Conservation (phyloP, 2,797 vertebrate species). For the Acanthis flammea region DNA sequence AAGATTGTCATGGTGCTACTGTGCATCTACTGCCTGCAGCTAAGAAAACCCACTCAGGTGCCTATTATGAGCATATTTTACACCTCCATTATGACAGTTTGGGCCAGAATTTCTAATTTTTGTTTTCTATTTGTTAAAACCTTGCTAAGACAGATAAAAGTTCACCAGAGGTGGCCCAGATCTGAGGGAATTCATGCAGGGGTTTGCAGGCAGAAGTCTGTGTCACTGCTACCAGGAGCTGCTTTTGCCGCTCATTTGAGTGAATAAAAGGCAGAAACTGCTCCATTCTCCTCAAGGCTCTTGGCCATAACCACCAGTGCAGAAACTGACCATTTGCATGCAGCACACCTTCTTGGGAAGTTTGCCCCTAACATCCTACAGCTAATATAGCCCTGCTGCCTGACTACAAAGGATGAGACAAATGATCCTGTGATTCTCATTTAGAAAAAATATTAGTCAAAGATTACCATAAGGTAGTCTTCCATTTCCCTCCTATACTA, state of each 20-base stretch:
- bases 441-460: background rate
- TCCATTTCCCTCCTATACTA: background rate
- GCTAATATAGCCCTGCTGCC: background rate
- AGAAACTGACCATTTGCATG: fast-evolving
- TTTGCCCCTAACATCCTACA: background rate
- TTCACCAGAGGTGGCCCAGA: background rate
- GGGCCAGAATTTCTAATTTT: background rate
- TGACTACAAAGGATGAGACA: background rate
- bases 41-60: background rate
- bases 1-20: background rate
- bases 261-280: background rate
- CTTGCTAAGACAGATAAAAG: background rate
- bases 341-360: background rate
- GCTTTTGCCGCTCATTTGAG: background rate
- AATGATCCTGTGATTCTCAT: background rate
- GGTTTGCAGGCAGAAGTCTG: background rate
- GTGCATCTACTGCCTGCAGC: background rate
- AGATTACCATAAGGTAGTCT: background rate
- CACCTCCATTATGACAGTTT: background rate
- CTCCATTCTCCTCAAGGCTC: background rate
- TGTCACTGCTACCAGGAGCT: fast-evolving
- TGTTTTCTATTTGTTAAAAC: background rate
- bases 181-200: background rate
- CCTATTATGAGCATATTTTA: background rate
- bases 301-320: background rate